phyloP scores from a whole-genome alignment of 2,113 vertebrate genomes.

The Apodemus speciosus region DNA sequence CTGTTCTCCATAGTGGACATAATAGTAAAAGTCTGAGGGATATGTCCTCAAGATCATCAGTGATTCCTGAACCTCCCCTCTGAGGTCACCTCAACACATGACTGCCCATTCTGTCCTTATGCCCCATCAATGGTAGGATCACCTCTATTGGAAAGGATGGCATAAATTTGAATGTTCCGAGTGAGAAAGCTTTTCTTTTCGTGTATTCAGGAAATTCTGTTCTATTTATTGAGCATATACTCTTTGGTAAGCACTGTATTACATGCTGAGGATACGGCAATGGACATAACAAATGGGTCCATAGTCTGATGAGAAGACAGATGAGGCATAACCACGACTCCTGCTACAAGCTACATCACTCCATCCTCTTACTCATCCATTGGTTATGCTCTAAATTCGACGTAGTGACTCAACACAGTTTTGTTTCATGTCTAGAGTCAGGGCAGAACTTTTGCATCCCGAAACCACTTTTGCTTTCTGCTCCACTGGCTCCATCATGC shows the following conservation, averaged over 20 bases:
- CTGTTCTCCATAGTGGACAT: background rate
- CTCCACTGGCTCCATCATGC: background rate
- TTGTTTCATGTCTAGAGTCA: background rate
- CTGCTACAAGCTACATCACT: background rate
- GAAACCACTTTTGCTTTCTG: slow-evolving; percentile 15
- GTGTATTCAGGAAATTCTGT: background rate
- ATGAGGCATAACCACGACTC: background rate
- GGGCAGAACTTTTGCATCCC: background rate
- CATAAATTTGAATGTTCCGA: background rate
- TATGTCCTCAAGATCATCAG: background rate
- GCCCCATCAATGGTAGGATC: background rate
- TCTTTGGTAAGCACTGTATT: background rate
- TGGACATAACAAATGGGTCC: background rate
- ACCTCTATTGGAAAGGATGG: background rate
- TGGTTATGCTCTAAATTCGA: background rate
- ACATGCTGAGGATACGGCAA: background rate
- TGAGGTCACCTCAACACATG: background rate
- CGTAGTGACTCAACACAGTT: background rate
- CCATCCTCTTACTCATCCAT: background rate
- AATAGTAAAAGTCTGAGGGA: background rate
- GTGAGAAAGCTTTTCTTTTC: slow-evolving; percentile 1
- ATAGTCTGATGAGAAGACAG: background rate
- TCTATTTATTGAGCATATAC: slow-evolving; percentile 12
- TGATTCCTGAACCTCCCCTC: background rate
- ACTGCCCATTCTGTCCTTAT: background rate